Evolutionary conservation across 2,113 vertebrate species (phyloP).

Genomic region (Neotragus moschatus): DNA sequence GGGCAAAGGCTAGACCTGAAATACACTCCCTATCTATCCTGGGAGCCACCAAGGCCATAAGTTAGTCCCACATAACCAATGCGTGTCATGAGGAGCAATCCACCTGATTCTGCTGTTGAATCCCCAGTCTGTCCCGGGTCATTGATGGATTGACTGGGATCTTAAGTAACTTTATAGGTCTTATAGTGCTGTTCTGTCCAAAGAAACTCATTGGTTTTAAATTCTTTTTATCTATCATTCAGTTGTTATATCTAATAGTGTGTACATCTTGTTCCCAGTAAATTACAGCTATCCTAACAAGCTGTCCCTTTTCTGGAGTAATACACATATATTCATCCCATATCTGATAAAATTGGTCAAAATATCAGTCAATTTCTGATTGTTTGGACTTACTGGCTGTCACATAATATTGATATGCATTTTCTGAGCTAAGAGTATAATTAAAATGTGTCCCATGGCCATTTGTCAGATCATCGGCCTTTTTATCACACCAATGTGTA

Average conservation of each 20-base stretch:
- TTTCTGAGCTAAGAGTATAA: neutral
- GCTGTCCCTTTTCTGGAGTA: neutral
- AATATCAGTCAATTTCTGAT: neutral
- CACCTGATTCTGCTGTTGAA: neutral
- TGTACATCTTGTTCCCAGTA: neutral
- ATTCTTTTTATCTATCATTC: neutral
- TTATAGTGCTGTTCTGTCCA: neutral
- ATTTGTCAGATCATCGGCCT: neutral
- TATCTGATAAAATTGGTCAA: neutral
- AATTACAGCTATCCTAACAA: neutral
- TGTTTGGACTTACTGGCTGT: neutral
- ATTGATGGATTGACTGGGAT: neutral
- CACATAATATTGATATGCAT: neutral
- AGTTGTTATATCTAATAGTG: neutral
- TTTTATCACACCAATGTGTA: neutral
- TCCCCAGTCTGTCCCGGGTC: neutral
- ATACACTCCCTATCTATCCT: neutral
- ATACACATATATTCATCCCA: neutral
- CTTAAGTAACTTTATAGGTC: neutral
- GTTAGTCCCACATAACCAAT: neutral
- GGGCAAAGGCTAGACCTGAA: neutral
- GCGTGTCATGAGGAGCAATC: neutral
- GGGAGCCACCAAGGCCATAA: neutral
- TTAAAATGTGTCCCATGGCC: neutral
- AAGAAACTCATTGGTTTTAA: neutral